Evolutionary conservation across 1,140 invertebrate genomes (phyloP).

Genomic region (Lethocerus indicus): DNA sequence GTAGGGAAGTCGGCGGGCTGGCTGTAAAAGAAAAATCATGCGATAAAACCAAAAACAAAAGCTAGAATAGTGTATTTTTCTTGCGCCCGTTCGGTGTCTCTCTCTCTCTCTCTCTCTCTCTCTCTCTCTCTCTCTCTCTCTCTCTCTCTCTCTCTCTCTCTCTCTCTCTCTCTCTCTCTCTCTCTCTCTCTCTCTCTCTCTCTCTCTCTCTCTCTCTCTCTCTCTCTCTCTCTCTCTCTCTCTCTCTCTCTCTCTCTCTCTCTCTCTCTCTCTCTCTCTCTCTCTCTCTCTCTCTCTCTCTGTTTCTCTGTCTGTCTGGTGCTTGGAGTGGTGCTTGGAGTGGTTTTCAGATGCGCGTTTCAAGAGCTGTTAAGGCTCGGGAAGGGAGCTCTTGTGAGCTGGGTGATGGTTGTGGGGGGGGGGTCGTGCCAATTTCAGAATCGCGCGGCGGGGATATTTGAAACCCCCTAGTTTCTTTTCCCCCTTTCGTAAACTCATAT

Average conservation of each 20-base stretch:
- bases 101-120: slow-evolving; percentile 2
- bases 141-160: slow-evolving; percentile 5
- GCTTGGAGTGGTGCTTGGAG: neutral
- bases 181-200: slow-evolving; percentile 5
- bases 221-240: slow-evolving; percentile 5
- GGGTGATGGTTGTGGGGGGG: no score
- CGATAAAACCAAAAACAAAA: no score
- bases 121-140: neutral
- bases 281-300: slow-evolving; percentile 1
- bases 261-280: neutral
- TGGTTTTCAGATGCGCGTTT: no score
- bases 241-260: slow-evolving; percentile 3
- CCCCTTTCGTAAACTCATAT: no score
- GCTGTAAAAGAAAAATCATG: no score
- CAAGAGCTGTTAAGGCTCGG: no score
- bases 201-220: neutral
- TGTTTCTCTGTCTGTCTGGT: neutral
- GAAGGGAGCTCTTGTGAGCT: no score
- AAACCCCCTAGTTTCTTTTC: no score
- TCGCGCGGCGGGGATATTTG: no score
- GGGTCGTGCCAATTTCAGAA: no score
- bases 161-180: slow-evolving; percentile 5
- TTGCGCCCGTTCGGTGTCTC: slow-evolving; percentile 1
- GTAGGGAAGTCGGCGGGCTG: no score
- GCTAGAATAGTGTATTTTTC: slow-evolving; percentile 5